phyloP scores from a whole-genome alignment of 2,113 vertebrate genomes.

The Calyptommatus sinebrachiatus region DNA sequence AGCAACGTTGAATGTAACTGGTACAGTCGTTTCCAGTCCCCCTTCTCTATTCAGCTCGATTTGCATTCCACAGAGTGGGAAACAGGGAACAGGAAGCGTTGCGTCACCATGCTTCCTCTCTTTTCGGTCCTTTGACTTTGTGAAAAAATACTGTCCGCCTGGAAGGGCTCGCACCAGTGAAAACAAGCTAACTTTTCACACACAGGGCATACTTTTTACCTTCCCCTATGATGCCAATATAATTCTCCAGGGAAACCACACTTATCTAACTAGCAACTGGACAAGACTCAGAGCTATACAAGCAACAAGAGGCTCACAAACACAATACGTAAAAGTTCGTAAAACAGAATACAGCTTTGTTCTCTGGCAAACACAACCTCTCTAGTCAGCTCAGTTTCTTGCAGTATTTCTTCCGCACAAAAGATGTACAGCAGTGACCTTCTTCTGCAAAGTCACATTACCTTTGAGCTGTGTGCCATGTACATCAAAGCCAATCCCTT shows the following conservation, averaged over 20 bases:
- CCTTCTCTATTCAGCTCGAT: background rate
- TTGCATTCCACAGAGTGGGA: background rate
- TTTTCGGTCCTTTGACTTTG: background rate
- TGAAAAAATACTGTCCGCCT: background rate
- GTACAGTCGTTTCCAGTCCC: background rate
- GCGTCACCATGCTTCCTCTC: background rate
- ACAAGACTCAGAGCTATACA: background rate
- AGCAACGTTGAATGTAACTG: background rate
- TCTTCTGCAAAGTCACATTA: conserved; percentile 14
- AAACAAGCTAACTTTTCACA: background rate
- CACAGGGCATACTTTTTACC: conserved; percentile 32
- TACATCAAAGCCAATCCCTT: conserved; percentile 4
- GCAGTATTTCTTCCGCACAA: conserved; percentile 14
- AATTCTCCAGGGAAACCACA: conserved; percentile 8
- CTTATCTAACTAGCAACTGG: conserved; percentile 12
- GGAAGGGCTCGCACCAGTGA: conserved; percentile 10
- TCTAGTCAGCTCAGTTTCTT: conserved; percentile 2
- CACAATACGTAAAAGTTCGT: conserved; percentile 19
- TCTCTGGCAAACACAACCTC: conserved; percentile 31
- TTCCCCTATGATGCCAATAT: conserved; percentile 21
- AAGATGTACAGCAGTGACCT: conserved; percentile 20
- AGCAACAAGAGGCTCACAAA: conserved; percentile 24
- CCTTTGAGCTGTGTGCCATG: background rate
- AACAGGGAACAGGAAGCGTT: background rate
- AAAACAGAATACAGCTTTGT: conserved; percentile 24